Conservation (phyloP, 2,888 invertebrate genomes). For the Drosophila atripex region DNA sequence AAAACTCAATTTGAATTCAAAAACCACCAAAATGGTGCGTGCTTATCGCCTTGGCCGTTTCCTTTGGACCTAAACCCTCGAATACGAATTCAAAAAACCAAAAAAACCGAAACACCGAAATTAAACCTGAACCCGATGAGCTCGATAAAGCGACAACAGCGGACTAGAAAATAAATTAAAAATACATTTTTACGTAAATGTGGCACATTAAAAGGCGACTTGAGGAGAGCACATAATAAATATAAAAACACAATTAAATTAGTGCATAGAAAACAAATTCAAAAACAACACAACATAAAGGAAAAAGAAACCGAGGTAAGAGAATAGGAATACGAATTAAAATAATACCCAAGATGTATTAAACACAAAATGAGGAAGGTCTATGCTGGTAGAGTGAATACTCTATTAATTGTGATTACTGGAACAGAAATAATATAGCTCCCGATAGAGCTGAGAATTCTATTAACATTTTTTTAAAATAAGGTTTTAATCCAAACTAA, state of each 20-base stretch:
- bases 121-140: slow-evolving; percentile 57
- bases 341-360: slow-evolving; percentile 56
- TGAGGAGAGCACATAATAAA: slow-evolving; percentile 75
- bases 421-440: background rate
- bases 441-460: no score
- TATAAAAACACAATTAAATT: slow-evolving; percentile 76
- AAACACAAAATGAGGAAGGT: background rate
- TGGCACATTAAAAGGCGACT: slow-evolving; percentile 72
- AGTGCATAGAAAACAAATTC: slow-evolving; percentile 73
- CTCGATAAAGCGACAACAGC: slow-evolving; percentile 72
- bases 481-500: background rate
- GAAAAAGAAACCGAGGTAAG: slow-evolving; percentile 51
- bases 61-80: slow-evolving; percentile 29
- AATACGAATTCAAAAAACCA: slow-evolving; percentile 18
- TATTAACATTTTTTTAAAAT: no score
- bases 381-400: background rate
- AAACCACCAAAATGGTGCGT: slow-evolving; percentile 73
- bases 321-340: slow-evolving; percentile 60
- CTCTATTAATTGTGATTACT: background rate
- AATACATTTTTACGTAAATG: slow-evolving; percentile 80
- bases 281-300: slow-evolving; percentile 43
- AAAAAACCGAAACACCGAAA: slow-evolving; percentile 12
- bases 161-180: slow-evolving; percentile 78
- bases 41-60: slow-evolving; percentile 65
- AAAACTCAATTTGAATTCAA: slow-evolving; percentile 73